Conservation (phyloP, 2,888 invertebrate genomes). For the Nemotelus pantherinus region DNA sequence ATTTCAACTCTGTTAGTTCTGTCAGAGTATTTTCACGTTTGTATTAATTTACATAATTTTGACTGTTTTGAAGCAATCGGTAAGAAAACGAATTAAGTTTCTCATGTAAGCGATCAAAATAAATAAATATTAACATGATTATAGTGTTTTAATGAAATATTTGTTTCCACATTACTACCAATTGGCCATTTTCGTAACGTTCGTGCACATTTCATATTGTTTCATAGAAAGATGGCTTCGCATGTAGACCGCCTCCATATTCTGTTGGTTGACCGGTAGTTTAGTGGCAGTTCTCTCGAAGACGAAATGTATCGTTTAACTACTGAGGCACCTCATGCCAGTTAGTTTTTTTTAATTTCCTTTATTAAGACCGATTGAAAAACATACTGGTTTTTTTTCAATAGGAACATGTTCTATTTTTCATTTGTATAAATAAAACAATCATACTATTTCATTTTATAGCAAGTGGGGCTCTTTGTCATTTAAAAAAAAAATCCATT, state of each 20-base stretch:
- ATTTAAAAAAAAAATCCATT: neutral
- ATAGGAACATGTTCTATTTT: slow-evolving; percentile 27
- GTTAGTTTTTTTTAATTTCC: neutral
- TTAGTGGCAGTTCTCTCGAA: too few relatives aligned
- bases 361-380: neutral
- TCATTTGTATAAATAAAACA: neutral
- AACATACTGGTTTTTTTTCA: slow-evolving; percentile 1
- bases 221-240: too few relatives aligned
- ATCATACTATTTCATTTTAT: slow-evolving; percentile 16
- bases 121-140: neutral
- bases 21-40: neutral
- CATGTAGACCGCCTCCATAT: too few relatives aligned
- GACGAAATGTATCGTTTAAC: too few relatives aligned
- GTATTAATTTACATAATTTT: slow-evolving; percentile 8
- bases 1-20: neutral
- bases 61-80: neutral
- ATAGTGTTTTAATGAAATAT: too few relatives aligned
- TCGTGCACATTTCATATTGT: too few relatives aligned
- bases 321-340: too few relatives aligned
- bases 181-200: too few relatives aligned
- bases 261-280: too few relatives aligned
- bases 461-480: slow-evolving; percentile 1
- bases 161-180: too few relatives aligned
- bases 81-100: slow-evolving; percentile 8
- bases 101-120: slow-evolving; percentile 12